Evolutionary conservation across 2,888 invertebrate genomes (phyloP).

Genomic region (Limnephilus lunatus): DNA sequence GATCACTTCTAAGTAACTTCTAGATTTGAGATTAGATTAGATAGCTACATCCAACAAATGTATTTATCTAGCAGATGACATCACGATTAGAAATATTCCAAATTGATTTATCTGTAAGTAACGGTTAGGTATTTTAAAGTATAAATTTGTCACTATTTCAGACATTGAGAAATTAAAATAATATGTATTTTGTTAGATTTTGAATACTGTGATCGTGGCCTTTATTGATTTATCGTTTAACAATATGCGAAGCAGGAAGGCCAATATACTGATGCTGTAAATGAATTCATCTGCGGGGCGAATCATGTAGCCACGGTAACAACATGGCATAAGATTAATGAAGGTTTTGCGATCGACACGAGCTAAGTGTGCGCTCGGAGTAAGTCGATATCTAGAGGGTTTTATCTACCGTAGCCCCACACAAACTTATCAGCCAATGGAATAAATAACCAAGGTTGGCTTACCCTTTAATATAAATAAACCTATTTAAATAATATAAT

Average conservation of each 20-base stretch:
- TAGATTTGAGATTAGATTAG: neutral
- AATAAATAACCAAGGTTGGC: neutral
- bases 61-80: neutral
- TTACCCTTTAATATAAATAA: neutral
- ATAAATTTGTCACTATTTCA: neutral
- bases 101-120: neutral
- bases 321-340: constrained; percentile 22
- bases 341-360: constrained; percentile 25
- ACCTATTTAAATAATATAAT: no score
- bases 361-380: constrained; percentile 7
- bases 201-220: neutral
- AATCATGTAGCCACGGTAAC: neutral
- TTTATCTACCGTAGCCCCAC: constrained; percentile 2
- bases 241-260: neutral
- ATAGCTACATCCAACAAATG: neutral
- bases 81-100: neutral
- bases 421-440: neutral
- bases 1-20: neutral
- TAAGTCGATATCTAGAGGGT: constrained; percentile 18
- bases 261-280: neutral
- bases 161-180: neutral
- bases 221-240: neutral
- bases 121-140: neutral
- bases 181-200: neutral
- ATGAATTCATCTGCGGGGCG: constrained; percentile 18